Base-by-base conservation (phyloP, 2,888 invertebrate genomes). In the Heliconius charithonia region DNA sequence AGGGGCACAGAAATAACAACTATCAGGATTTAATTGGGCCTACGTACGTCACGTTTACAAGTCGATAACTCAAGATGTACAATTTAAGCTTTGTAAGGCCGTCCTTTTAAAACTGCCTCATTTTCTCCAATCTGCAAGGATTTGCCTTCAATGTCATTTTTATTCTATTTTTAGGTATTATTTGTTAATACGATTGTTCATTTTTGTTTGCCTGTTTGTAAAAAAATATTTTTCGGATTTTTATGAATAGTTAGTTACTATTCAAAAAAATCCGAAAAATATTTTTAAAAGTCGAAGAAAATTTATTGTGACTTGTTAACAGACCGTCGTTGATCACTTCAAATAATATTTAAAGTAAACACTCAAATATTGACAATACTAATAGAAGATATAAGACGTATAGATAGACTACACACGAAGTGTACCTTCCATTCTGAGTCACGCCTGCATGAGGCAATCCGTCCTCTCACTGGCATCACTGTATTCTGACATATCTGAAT, bases 341-440 rank as follows among this genome's bases (percentile, higher is more conserved):
- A 56, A 29, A 9, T 56, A 56, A 29, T 71, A 22, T 29, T 59
- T 72, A 1, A 59, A 72, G 32, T 32, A 37, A 72, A 37, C 22
- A 37, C 37, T 10, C 22, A 72, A 72, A 70, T 70, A 25, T 41
- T 25, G 16, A 32, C 45, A 9, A 45, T 22, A 70, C 25, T 3
- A 69, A 29, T 22, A 32, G 29, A 27, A 29, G 22, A 59, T 59
- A 59, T 59, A 59, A 59, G n/a, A 59, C 10, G 3, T 37, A 62
- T 63, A 25, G 25, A 62, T 73, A 73, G 25, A 4, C 32, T 73
- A 63, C 6, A 77, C 56, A 65, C 66, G 73, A 73, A 73, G 77
- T 77, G 72, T 77, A 51, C 77, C 32, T 65, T 72, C 77, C 32
- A 72, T 66, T 72, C 66, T 77, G 76, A 80, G 80, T 80, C 75